Evolutionary conservation across 2,888 invertebrate species (phyloP), one percentile per base, ranked within the genome.

Genomic region (Alitta virens): DNA sequence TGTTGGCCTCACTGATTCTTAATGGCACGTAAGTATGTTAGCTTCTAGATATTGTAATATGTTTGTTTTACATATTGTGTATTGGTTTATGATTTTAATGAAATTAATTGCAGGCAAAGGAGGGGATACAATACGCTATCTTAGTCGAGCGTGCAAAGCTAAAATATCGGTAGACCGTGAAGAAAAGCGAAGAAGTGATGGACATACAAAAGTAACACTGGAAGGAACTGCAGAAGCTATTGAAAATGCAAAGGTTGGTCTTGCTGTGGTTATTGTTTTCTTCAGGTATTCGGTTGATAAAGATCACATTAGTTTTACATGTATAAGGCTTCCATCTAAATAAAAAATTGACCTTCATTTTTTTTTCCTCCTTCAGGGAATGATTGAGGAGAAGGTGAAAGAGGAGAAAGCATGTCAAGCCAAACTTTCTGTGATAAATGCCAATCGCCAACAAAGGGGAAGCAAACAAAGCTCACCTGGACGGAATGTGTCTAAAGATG

Each of bases 101-200:
- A n/a, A n/a, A n/a, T 33, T n/a, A 12, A 9, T 56, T 49, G 7
- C 64, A 79, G 80, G 91, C 0, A 83, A 87, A 56, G 87, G 88
- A 57, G 92, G 91, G 0, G 89, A 89, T 59, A 87, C 84, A 50
- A 87, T 93, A 57, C 86, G 86, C 56, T 85, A 88, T 52, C 90
- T 94, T 60, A 87, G 88, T 63, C 87, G 87, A 69, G 80, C 84
- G 16, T 90, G 92, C 12, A 88, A 89, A 63, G 90, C 92, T 0
- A 90, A 75, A 64, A 74, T 82, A 23, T 70, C 63, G 16, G 71
- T 82, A 1, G 78, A 66, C 43, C 63, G 63, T 21, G 56, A 62
- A 46, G 63, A 68, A 51, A 61, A 26, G 40, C 53, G 46, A 43
- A 58, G 61, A 51, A 52, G 63, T 33, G 52, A 60, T 54, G 63